Percentiles rank a stretch among this genome's conserved stretches.
Conservation (phyloP, 2,113 vertebrate species). For the Redunca redunca region DNA sequence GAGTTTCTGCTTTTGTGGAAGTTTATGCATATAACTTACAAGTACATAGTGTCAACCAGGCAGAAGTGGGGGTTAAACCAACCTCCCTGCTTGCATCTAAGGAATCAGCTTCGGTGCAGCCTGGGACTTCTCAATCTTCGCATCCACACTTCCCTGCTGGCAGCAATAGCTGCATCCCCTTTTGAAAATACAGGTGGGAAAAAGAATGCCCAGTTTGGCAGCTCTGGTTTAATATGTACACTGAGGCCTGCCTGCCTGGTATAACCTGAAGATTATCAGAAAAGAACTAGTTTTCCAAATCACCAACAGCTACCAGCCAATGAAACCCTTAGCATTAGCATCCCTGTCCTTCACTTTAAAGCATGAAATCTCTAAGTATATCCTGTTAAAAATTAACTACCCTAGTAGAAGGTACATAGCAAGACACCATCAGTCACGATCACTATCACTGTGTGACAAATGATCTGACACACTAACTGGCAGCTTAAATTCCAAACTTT, state of each 20-base stretch:
- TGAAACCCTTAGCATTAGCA: background rate
- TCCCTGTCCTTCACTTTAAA: background rate
- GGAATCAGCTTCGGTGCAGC: rapidly evolving
- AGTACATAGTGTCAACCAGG: rapidly evolving
- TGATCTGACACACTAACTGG: no score
- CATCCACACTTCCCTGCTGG: no score
- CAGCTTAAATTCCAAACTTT: background rate
- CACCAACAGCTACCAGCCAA: background rate
- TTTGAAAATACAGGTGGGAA: background rate
- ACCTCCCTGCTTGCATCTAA: background rate
- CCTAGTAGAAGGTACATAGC: no score
- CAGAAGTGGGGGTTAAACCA: background rate
- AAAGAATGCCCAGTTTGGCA: background rate
- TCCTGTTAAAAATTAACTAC: background rate
- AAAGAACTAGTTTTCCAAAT: background rate
- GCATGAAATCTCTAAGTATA: background rate
- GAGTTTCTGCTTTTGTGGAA: background rate
- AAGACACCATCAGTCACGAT: background rate
- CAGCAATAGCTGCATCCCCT: no score
- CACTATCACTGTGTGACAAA: background rate
- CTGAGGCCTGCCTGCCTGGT: background rate
- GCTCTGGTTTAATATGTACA: background rate
- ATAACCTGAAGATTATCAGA: background rate
- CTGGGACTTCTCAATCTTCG: background rate
- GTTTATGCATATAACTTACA: rapidly evolving